These are phyloP conservation scores for Ridgeia piscesae DNA, from an alignment of 1,140 invertebrate species.

Conservation along the genomic window DNA sequence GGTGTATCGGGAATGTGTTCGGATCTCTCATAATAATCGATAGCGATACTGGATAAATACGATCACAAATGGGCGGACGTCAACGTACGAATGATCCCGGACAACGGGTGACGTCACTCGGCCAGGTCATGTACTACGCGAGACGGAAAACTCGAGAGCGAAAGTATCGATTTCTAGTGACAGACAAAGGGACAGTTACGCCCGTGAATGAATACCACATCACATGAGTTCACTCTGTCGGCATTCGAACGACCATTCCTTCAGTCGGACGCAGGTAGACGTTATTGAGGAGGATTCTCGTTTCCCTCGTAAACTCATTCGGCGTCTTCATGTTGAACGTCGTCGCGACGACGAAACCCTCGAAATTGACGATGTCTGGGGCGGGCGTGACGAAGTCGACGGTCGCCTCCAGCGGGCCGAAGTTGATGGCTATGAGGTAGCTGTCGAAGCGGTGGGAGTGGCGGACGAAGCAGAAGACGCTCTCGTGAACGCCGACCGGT, in stretches of 20 bases:
- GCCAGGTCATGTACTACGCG: too few species aligned
- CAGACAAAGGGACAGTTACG: too few species aligned
- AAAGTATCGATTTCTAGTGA: too few species aligned
- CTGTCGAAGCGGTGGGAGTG: constrained; percentile 49
- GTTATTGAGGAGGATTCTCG: constrained; percentile 20
- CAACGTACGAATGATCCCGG: too few species aligned
- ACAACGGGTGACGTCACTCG: too few species aligned
- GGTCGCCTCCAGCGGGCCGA: constrained; percentile 33
- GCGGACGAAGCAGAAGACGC: constrained; percentile 44
- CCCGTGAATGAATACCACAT: too few species aligned
- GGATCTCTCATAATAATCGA: too few species aligned
- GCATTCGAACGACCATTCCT: constrained; percentile 30
- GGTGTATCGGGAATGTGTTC: too few species aligned
- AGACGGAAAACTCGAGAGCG: too few species aligned
- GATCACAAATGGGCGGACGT: too few species aligned
- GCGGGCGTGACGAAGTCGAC: constrained; percentile 36
- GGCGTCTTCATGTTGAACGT: constrained; percentile 30
- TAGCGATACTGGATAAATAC: too few species aligned
- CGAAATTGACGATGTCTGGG: neutral
- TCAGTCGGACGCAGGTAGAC: constrained; percentile 28
- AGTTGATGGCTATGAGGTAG: constrained; percentile 49
- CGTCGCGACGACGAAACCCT: constrained; percentile 21
- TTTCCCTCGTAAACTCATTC: constrained; percentile 15
- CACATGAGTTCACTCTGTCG: too few species aligned
- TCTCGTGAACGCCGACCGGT: constrained; percentile 35